Evolutionary conservation across 2,888 invertebrate species (phyloP).

Genomic region (Zootermopsis nevadensis): DNA sequence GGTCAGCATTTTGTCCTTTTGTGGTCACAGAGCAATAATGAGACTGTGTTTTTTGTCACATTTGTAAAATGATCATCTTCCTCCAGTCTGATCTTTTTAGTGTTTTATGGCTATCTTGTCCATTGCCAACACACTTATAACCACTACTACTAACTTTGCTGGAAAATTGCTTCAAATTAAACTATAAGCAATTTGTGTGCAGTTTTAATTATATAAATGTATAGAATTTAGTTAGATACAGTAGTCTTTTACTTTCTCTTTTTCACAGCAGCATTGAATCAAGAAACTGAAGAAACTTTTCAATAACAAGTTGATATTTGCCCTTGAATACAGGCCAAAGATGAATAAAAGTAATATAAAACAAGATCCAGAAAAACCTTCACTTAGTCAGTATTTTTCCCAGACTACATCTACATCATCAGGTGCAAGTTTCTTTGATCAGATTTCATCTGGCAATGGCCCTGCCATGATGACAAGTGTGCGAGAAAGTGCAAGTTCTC

Average conservation of each 20-base stretch:
- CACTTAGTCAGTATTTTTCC: slow-evolving; percentile 54
- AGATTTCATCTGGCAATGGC: slow-evolving; percentile 55
- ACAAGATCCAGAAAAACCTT: slow-evolving; percentile 42
- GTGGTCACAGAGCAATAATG: no score
- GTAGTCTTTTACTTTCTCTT: background rate
- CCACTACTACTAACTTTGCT: no score
- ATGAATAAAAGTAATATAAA: background rate
- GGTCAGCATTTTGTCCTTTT: no score
- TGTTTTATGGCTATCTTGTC: no score
- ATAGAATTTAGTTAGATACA: background rate
- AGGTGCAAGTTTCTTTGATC: slow-evolving; percentile 57
- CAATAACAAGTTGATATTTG: background rate
- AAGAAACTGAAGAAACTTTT: background rate
- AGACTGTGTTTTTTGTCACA: no score
- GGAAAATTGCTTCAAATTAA: no score
- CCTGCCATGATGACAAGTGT: slow-evolving; percentile 58
- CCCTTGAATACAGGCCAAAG: background rate
- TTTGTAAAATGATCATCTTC: no score
- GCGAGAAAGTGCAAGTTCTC: slow-evolving; percentile 55
- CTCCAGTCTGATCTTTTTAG: no score
- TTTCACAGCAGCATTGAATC: background rate
- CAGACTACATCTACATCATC: slow-evolving; percentile 52
- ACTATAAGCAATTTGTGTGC: no score
- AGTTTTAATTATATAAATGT: no score
- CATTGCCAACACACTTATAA: no score